Evolutionary conservation across 2,888 invertebrate genomes (phyloP).

Genomic region (Ochropacha duplaris): DNA sequence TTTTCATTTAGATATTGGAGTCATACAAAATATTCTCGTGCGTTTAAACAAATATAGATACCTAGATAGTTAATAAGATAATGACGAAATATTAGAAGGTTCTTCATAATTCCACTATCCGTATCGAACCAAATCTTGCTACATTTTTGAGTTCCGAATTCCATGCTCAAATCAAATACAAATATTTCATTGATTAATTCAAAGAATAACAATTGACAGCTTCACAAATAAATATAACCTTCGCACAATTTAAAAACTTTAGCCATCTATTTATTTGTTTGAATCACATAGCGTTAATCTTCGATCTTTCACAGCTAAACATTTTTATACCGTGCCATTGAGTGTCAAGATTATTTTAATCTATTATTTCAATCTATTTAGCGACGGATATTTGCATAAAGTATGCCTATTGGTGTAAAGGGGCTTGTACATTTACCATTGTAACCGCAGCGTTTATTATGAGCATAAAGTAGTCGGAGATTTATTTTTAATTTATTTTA

Average conservation of each 20-base stretch:
- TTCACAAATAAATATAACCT: neutral
- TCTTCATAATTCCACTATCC: no score
- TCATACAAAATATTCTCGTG: no score
- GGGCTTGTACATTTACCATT: neutral
- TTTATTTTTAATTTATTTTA: no score
- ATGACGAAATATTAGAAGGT: no score
- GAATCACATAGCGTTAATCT: neutral
- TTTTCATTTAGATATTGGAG: no score
- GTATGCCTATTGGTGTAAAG: neutral
- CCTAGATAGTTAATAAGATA: no score
- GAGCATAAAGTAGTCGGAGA: no score
- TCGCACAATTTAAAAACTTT: neutral
- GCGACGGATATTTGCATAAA: neutral
- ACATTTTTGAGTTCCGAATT: no score
- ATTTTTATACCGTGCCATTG: neutral
- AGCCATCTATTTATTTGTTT: neutral
- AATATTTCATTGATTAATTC: neutral
- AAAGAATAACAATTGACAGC: neutral
- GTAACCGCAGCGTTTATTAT: no score
- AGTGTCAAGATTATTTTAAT: neutral
- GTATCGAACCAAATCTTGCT: no score
- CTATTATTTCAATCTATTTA: slow-evolving; percentile 1
- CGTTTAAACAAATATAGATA: no score
- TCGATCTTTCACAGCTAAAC: neutral
- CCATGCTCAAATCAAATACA: neutral